Evolutionary conservation across 1,140 invertebrate species (phyloP), one percentile per base, ranked within the genome.

Genomic region (Drosophila kepulauana): DNA sequence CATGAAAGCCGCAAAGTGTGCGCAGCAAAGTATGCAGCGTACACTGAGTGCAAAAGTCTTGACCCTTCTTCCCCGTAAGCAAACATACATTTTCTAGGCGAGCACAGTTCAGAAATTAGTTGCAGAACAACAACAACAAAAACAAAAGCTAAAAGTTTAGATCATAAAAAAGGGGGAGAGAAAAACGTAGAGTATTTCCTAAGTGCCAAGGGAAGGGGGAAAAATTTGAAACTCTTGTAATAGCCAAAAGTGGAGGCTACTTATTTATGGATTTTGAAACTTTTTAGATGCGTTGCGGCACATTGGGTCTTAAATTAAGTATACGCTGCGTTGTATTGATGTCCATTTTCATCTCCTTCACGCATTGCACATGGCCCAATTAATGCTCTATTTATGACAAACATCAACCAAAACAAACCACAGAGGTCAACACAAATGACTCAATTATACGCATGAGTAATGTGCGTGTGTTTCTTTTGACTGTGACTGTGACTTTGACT

Each of bases 221-320:
- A 78, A 82, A 87, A 87, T 87, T 79, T 88, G 88, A 87, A 88
- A 82, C 84, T 87, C 79, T 77, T 82, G 77, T 82, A 73, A 85
- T 78, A 46, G 45, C 20, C n/a, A 49, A 65, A 64, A 20, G 49
- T 56, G 71, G 56, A 43, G 35, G 49, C 65, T 61, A 74, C 65
- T 76, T 75, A 72, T 70, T 79, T 79, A 64, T 73, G 72, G 54
- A 45, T 58, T 49, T 30, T 54, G 49, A 48, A 64, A 85, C 72
- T 69, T 77, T 78, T 61, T 51, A 61, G 46, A 64, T 65, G 49
- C 66, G 59, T 74, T 70, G 76, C 72, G 58, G 73, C 67, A 70
- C 72, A 75, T 70, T 75, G 66, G 43, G 57, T 63, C 2, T 52
- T 15, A 64, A 67, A 85, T 85, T 75, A 85, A 77, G 74, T 72